phyloP scores from a whole-genome alignment of 2,113 vertebrate species.

The Tychaedon coryphoeus region DNA sequence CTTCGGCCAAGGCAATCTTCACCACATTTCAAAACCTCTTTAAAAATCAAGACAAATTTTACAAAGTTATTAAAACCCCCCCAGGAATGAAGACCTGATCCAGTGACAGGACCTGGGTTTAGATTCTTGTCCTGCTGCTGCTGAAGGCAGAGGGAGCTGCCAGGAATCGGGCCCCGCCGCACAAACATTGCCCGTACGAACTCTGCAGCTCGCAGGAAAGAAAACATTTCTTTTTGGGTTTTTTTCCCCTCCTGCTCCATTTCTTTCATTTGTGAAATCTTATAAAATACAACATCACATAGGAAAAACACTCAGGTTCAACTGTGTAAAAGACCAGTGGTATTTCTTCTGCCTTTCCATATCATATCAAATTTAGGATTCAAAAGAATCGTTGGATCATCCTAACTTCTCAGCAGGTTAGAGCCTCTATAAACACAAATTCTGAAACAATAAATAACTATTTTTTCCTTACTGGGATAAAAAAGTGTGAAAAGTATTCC shows the following conservation, averaged over 20 bases:
- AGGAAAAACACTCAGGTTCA: neutral
- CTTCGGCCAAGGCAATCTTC: neutral
- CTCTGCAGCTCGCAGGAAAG: neutral
- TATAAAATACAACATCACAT: rapidly evolving
- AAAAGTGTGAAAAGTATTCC: neutral
- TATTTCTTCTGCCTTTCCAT: neutral
- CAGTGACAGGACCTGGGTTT: neutral
- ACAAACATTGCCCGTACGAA: rapidly evolving
- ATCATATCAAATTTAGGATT: neutral
- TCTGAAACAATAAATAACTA: neutral
- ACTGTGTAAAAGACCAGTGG: neutral
- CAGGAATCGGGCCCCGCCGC: neutral
- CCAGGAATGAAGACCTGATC: neutral
- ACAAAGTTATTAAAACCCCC: neutral
- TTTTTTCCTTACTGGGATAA: neutral
- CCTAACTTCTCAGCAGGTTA: neutral
- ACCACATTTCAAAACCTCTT: neutral
- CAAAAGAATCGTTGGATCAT: neutral
- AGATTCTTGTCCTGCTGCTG: neutral
- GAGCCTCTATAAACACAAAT: neutral
- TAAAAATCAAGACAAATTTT: neutral
- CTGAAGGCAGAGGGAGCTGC: neutral
- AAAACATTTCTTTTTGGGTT: neutral
- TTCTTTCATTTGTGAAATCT: neutral
- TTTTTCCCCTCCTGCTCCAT: neutral